These are phyloP conservation scores for Zhengitettix transpicula DNA, from an alignment of 2,888 invertebrate genomes.

Conservation along the genomic window DNA sequence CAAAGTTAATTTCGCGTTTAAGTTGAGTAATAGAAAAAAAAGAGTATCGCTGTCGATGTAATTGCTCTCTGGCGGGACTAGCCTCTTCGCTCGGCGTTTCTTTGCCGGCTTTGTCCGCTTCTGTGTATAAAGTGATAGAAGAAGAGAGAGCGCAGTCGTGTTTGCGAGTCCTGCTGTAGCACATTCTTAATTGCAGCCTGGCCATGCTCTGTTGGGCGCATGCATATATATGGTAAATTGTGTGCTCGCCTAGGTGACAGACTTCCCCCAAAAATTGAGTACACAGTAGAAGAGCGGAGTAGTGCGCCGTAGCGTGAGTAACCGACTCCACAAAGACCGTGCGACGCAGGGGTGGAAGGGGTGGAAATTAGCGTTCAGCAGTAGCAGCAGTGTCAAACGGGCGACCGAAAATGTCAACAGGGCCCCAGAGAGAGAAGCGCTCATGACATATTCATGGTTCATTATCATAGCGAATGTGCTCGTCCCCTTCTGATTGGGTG, in stretches of 20 bases:
- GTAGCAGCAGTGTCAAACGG: constrained; percentile 8
- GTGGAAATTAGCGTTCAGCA: neutral
- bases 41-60: too few relatives aligned
- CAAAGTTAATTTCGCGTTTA: too few relatives aligned
- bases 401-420: constrained; percentile 13
- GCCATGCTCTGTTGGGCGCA: neutral
- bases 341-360: neutral
- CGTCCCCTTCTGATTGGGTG: constrained; percentile 14
- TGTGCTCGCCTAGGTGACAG: neutral
- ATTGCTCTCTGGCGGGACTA: too few relatives aligned
- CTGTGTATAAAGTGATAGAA: too few relatives aligned
- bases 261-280: neutral
- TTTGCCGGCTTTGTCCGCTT: too few relatives aligned
- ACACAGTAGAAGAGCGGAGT: neutral
- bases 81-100: too few relatives aligned
- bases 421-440: constrained; percentile 9
- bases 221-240: neutral
- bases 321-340: too few relatives aligned
- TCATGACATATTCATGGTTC: constrained; percentile 16
- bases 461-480: constrained; percentile 16
- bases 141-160: too few relatives aligned
- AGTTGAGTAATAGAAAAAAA: too few relatives aligned
- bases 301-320: too few relatives aligned
- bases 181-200: neutral
- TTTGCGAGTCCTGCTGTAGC: neutral